Evolutionary conservation across 1,140 invertebrate species (phyloP), one percentile per base, ranked within the genome.

Genomic region (Sweltsa coloradensis): DNA sequence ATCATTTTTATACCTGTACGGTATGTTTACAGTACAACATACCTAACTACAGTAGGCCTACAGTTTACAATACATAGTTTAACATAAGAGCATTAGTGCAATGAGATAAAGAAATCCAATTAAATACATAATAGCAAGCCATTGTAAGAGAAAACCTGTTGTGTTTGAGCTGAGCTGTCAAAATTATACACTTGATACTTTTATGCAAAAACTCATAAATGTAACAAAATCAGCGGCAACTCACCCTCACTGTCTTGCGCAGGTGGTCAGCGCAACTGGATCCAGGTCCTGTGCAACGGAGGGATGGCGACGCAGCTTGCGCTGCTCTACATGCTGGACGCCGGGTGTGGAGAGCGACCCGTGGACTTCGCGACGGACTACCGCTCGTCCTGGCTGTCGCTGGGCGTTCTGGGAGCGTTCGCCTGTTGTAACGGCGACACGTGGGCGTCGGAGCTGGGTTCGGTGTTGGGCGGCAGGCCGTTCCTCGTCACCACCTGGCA

Each of bases 371-470:
- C 64, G 2, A 74, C 71, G 49, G 70, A 85, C 56, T 91, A 89
- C 58, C 70, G 78, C 55, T 74, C 81, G 16, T 89, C 88, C 3
- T 91, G 86, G 86, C 65, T 90, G 7, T 75, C 81, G 4, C 68
- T 89, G 50, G 84, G 81, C 27, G 75, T 91, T 51, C 63, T 90
- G 79, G 82, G 81, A 55, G 70, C 83, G 3, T 73, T 91, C 53
- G 76, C 87, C 4, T 89, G 86, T 57, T 81, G 81, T 55, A 89
- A 85, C 63, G 91, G 88, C 5, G 91, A 95, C 58, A 94, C 90
- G 1, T 91, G 88, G 84, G 85, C 89, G 34, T 91, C 87, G 18
- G 91, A 94, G 66, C 62, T 94, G 29, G 90, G 88, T 24, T 74
- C 85, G 26, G 89, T 89, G 0, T 58, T 89, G 6, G 73, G 77